Evolutionary conservation across 2,113 vertebrate species (phyloP), one percentile per base, ranked within the genome.

Genomic region (Hyaena hyaena): DNA sequence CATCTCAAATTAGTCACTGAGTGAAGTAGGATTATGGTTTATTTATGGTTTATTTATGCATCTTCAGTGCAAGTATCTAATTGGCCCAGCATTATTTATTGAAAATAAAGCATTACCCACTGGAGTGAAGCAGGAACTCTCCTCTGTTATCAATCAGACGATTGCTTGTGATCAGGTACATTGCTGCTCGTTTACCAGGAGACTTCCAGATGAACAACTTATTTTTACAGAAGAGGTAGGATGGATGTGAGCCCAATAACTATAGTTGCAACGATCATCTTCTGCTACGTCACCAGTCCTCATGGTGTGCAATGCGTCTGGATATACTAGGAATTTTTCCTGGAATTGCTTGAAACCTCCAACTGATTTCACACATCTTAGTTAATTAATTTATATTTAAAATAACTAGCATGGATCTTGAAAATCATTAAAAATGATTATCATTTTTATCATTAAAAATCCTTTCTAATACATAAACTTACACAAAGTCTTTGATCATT

Each of bases 401-500:
- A 66, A 58, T 88, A 35, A 15, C 26, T 10, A 61, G 1, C 81
- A 0, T 45, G 9, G 2, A 48, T 86, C 77, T 7, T 61, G 5
- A 39, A 39, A 39, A 39, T 39, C 39, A 39, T 39, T 39, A 39
- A 39, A 39, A 39, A 39, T 39, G 39, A 39, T 39, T 39, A 39
- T 3, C 39, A 15, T 83, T 4, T 39, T 5, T 45, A 43, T 73
- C 74, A 92, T 26, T 63, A 15, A 86, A 88, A 71, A 2, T 1
- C 0, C 0, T 53, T 85, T 45, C 23, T 21, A 45, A 77, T 19
- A n/a, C 4, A 58, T 35, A 15, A 33, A 0, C 26, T 71, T 45
- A 24, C 5, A 69, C 3, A 48, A 48, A 45, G 26, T 79, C 35
- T 79, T 48, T 68, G 7, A 39, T 76, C 21, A n/a, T 10, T 81